A percentile compares a stretch with the other conserved stretches of the same genome.
phyloP scores from a whole-genome alignment of 2,797 vertebrate genomes.

The Siniperca undulata region DNA sequence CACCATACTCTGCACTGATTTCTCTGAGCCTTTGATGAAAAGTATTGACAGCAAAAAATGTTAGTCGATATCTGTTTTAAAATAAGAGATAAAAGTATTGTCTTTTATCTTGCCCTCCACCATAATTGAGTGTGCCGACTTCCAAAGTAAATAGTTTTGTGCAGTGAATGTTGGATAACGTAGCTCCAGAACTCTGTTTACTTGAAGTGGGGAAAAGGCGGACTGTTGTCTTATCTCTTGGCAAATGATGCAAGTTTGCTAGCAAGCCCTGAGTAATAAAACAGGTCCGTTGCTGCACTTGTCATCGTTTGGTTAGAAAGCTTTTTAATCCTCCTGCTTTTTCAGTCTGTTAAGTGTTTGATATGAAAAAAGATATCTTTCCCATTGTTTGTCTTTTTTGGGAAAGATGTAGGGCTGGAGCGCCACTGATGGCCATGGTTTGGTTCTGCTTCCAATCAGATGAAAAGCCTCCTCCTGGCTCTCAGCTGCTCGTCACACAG shows the following conservation, averaged over 20 bases:
- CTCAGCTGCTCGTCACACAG: constrained; percentile 67
- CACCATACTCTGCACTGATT: not conserved
- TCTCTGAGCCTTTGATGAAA: constrained; percentile 16
- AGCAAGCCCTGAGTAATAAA: constrained; percentile 24
- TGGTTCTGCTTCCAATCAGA: constrained; percentile 51
- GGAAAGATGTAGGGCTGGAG: constrained; percentile 8
- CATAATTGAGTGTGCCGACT: constrained; percentile 12
- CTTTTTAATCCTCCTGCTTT: constrained; percentile 51
- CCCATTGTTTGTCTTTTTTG: constrained; percentile 34
- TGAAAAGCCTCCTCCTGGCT: constrained; percentile 67
- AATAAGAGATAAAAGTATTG: not conserved
- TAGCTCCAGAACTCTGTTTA: constrained; percentile 22
- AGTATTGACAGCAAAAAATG: constrained; percentile 17
- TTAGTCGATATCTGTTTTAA: constrained; percentile 28
- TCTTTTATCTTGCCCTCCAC: constrained; percentile 34
- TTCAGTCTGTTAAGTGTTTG: constrained; percentile 60
- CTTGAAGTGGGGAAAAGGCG: constrained; percentile 8
- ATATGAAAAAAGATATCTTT: constrained; percentile 52
- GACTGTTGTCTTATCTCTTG: constrained; percentile 33
- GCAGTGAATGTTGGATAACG: constrained; percentile 14
- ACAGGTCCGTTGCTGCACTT: constrained; percentile 15
- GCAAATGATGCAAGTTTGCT: constrained; percentile 39
- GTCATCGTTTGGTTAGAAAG: constrained; percentile 47
- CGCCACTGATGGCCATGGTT: constrained; percentile 40
- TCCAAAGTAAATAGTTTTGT: constrained; percentile 36